Evolutionary conservation across 2,888 invertebrate genomes (phyloP), one percentile per base, ranked within the genome.

Genomic region (Trichopria drosophilae): DNA sequence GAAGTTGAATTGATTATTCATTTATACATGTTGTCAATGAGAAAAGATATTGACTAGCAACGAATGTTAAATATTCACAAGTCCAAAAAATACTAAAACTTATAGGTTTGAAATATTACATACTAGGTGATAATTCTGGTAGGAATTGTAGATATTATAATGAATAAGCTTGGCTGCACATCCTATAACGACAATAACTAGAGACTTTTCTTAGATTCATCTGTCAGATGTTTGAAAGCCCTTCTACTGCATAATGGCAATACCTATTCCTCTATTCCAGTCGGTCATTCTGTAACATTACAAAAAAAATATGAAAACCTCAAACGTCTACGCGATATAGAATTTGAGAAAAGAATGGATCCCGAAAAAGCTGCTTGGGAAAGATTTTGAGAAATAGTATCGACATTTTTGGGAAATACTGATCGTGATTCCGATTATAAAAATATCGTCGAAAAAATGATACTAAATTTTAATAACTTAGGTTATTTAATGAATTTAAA

Each of bases 141-240:
- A n/a, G n/a, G n/a, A n/a, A n/a, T n/a, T 40, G 32, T 47, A 15
- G 26, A 26, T 19, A 35, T 24, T 12, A 22, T 48, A 26, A 18
- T 48, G 5, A 34, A 34, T 3, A 28, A 41, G 24, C 26, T 41
- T 32, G 35, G 18, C 10, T n/a, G n/a, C n/a, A 37, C 29, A 19
- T 6, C 13, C 28, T 46, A 46, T 10, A 16, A 28, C 13, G 3
- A 22, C 16, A 15, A 24, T 18, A 22, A 46, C 2, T 46, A 29
- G 45, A 36, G 45, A n/a, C 39, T 47, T n/a, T 47, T 47, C 32
- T 5, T 47, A 7, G 39, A 47, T 22, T 39, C 22, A 4, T 47
- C 39, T 1, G 24, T n/a, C 10, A 29, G 37, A 37, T 29, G 29
- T 24, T 46, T 41, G 9, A 42, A 49, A 35, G 34, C 41, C 10